Conservation (phyloP, 2,113 vertebrate species). For the Poicephalus meyeri region DNA sequence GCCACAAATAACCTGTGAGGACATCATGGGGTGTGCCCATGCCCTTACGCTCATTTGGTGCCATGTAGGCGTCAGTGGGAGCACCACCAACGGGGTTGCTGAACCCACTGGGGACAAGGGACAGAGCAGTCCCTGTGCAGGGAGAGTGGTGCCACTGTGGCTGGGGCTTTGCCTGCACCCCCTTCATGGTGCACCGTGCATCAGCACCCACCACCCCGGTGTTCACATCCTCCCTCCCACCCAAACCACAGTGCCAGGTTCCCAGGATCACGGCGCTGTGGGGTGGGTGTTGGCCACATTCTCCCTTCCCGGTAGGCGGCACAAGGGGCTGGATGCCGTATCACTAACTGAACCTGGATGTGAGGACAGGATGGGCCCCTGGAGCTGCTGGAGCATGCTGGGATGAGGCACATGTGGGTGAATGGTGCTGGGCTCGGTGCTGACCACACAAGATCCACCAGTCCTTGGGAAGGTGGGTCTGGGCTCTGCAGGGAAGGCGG, state of each 20-base stretch:
- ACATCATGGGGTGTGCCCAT: rapidly evolving
- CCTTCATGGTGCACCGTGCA: rapidly evolving
- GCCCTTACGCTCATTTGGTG: not conserved
- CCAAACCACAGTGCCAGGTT: not conserved
- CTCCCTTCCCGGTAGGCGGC: not conserved
- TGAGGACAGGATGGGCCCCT: not conserved
- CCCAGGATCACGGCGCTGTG: rapidly evolving
- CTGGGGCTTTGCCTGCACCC: not conserved
- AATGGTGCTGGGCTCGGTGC: not conserved
- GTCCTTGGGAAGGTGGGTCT: not conserved
- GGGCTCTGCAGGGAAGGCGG: not conserved
- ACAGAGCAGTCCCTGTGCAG: not conserved
- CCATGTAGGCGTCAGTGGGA: rapidly evolving
- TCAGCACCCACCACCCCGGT: not conserved
- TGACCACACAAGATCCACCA: rapidly evolving
- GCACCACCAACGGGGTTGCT: not conserved
- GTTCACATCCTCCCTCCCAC: not conserved
- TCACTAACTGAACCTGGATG: not conserved
- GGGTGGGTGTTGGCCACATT: not conserved
- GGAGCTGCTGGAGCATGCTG: not conserved
- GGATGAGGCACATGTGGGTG: rapidly evolving
- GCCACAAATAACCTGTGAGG: not conserved
- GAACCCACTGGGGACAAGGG: rapidly evolving
- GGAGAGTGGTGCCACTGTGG: rapidly evolving
- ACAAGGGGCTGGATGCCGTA: rapidly evolving